phyloP scores from a whole-genome alignment of 2,797 vertebrate species.

The Melanotaenia parkinsoni region DNA sequence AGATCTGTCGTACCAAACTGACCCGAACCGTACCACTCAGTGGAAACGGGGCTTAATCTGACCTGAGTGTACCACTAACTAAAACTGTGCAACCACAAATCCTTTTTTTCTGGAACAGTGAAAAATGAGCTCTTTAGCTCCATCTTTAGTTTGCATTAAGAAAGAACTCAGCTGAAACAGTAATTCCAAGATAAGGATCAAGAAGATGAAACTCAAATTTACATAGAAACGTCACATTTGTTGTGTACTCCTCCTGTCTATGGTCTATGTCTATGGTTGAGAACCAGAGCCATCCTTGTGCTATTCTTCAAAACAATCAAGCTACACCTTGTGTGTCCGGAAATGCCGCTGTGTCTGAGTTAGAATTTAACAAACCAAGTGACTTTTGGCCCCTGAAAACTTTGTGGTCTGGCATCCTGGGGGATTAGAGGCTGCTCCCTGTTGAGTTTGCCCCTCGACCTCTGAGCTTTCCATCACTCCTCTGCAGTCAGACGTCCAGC shows the following conservation, averaged over 20 bases:
- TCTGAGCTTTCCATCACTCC: slow-evolving; percentile 71
- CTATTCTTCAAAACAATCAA: slow-evolving; percentile 4
- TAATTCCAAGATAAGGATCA: not conserved
- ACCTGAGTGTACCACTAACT: not conserved
- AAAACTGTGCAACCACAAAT: not conserved
- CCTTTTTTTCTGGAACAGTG: not conserved
- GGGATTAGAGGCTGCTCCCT: slow-evolving; percentile 61
- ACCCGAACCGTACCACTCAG: too few species aligned
- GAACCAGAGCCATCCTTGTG: not conserved
- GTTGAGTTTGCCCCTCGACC: slow-evolving; percentile 76
- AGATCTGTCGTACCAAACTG: too few species aligned
- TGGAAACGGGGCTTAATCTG: not conserved
- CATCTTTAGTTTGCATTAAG: slow-evolving; percentile 14
- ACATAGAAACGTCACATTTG: not conserved
- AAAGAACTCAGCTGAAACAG: not conserved
- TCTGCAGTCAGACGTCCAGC: slow-evolving; percentile 61
- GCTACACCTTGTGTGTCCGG: slow-evolving; percentile 8
- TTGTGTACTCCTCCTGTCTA: not conserved
- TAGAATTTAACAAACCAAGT: slow-evolving; percentile 67
- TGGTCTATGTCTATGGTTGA: too few species aligned
- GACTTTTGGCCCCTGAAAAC: slow-evolving; percentile 69
- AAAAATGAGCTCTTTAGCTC: slow-evolving; percentile 6
- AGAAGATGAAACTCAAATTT: not conserved
- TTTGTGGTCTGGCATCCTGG: slow-evolving; percentile 52
- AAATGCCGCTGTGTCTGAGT: slow-evolving; percentile 65